Base-by-base conservation (phyloP, 2,888 invertebrate genomes). In the Habroteleia sp. region DNA sequence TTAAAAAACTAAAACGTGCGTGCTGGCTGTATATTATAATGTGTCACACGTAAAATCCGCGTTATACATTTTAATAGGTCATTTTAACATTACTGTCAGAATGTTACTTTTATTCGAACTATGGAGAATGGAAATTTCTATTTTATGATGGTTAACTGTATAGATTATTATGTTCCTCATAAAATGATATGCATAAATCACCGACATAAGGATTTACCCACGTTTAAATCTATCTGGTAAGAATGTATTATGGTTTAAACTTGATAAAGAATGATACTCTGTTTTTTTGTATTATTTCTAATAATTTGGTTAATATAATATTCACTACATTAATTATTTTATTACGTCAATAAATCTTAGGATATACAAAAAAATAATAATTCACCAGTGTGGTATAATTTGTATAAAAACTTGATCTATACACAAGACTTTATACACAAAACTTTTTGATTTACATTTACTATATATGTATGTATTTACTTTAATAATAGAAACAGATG, bases 111-210 rank as follows among this genome's bases (percentile, higher is more conserved):
- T 31, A 23, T 35, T 23, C 35, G 11, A 23, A 35, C 50, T 50
- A 50, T 10, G 20, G 14, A 10, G 20, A 13, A 42, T 25, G 42
- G 25, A 13, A 11, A 25, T 25, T 50, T 14, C 48, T 33, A 50
- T 48, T 35, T 27, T 39, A 39, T 41, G 23, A 7, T 37, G 41
- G 13, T 14, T 56, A 56, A 58, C 44, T 58, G 44, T 44, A 44
- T 16, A 10, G 35, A 33, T 33, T 20, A 31, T 58, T 58, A 44
- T 10, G 42, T n/a, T 20, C 20, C 56, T 41, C 56, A 31, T 42
- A 56, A 56, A 56, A 39, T 48, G 48, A 62, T 48, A 39, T 48
- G 10, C 16, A 56, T 56, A 56, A 56, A 56, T 56, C 56, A 56
- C 25, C 23, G 7, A 13, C 25, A 25, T 42, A 25, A 42, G 42